Conservation (phyloP, 2,113 vertebrate species). For the Origma solitaria region DNA sequence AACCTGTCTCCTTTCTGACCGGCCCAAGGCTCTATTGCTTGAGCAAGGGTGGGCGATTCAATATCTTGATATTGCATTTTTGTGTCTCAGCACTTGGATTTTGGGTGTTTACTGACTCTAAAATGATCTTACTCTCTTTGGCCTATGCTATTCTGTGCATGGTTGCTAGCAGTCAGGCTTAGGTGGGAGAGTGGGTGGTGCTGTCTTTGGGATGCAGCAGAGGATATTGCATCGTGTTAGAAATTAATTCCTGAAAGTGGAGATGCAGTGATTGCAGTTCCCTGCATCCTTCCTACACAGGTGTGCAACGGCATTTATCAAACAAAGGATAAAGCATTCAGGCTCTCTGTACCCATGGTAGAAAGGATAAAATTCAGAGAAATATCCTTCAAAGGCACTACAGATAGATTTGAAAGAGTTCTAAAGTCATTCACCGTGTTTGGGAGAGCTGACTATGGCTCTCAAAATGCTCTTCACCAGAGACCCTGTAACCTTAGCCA, state of each 20-base stretch:
- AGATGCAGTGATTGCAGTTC: background rate
- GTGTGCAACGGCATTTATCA: background rate
- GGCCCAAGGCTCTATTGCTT: background rate
- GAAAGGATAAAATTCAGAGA: background rate
- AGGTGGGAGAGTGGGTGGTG: background rate
- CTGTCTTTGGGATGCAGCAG: background rate
- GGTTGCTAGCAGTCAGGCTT: background rate
- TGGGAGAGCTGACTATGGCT: background rate
- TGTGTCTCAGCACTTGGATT: background rate
- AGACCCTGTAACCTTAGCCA: background rate
- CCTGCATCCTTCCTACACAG: background rate
- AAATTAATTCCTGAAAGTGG: background rate
- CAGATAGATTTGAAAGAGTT: background rate
- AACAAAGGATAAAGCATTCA: background rate
- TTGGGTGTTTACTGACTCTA: background rate
- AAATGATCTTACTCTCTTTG: background rate
- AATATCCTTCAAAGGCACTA: background rate
- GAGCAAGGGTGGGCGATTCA: background rate
- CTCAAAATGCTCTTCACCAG: background rate
- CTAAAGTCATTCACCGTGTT: background rate
- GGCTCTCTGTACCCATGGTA: background rate
- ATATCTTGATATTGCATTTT: background rate
- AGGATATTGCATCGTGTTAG: background rate
- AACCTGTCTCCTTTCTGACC: background rate
- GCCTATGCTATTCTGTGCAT: background rate